phyloP scores from a whole-genome alignment of 1,140 invertebrate genomes.

The Drosophila aff. region DNA sequence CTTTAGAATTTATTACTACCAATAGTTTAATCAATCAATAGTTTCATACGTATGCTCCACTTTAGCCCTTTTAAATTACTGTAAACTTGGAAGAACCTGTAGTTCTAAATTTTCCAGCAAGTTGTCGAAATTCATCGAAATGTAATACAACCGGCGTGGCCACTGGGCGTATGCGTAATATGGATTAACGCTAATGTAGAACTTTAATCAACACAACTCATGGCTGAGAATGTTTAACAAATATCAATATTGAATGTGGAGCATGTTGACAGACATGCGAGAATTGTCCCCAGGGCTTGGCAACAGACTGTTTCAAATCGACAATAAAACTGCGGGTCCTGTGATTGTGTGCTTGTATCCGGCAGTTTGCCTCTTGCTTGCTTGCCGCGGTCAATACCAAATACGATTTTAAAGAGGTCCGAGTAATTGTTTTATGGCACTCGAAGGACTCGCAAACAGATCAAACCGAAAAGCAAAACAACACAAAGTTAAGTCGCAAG shows the following conservation, averaged over 20 bases:
- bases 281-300: constrained; percentile 47
- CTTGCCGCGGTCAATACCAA: constrained; percentile 51
- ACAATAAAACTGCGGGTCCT: constrained; percentile 36
- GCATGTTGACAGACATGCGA: constrained; percentile 64
- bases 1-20: constrained; percentile 2
- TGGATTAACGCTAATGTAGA: constrained; percentile 23
- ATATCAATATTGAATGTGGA: constrained; percentile 73
- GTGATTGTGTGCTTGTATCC: constrained; percentile 25
- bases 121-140: neutral
- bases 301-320: constrained; percentile 55
- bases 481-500: constrained; percentile 39
- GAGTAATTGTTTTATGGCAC: constrained; percentile 77
- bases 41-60: constrained; percentile 67
- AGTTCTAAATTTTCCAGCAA: neutral
- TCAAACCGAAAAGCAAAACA: constrained; percentile 35
- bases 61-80: constrained; percentile 29
- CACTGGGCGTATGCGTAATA: constrained; percentile 47
- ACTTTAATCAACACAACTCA: constrained; percentile 19
- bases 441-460: constrained; percentile 71
- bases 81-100: neutral
- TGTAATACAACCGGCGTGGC: neutral
- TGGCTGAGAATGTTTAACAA: constrained; percentile 63
- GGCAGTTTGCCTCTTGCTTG: constrained; percentile 31
- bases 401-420: constrained; percentile 59
- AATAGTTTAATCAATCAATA: constrained; percentile 5